Evolutionary conservation across 1,140 invertebrate species (phyloP).

Genomic region (Chironomus tepperi): DNA sequence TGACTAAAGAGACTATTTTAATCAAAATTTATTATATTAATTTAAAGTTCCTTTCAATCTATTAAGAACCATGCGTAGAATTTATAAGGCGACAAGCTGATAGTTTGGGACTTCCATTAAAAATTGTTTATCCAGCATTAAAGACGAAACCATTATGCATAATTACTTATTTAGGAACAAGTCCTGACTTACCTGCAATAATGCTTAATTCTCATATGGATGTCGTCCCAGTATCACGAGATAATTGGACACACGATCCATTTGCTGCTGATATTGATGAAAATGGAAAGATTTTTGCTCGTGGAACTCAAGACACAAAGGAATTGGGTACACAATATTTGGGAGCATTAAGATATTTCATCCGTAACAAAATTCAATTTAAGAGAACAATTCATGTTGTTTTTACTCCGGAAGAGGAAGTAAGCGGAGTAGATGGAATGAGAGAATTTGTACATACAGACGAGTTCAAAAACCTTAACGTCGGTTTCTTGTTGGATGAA

Average conservation of each 20-base stretch:
- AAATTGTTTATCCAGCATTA: conserved; percentile 46
- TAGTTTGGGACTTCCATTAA: conserved; percentile 52
- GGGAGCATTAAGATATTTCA: conserved; percentile 62
- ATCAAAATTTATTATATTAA: not conserved
- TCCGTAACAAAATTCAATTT: conserved; percentile 40
- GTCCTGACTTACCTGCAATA: conserved; percentile 61
- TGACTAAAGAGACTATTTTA: conserved; percentile 38
- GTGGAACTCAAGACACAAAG: conserved; percentile 79
- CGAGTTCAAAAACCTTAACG: conserved; percentile 59
- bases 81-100: conserved; percentile 63
- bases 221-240: conserved; percentile 78
- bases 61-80: conserved; percentile 46
- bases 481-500: conserved; percentile 74
- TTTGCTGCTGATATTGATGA: conserved; percentile 65
- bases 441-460: conserved; percentile 53
- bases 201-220: conserved; percentile 91
- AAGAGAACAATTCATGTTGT: conserved; percentile 48
- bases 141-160: conserved; percentile 66
- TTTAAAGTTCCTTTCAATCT: not conserved
- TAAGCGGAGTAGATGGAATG: conserved; percentile 64
- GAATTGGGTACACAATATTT: conserved; percentile 67
- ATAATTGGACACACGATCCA: conserved; percentile 54
- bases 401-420: conserved; percentile 66
- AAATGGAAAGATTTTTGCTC: conserved; percentile 66
- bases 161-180: conserved; percentile 68